phyloP scores from a whole-genome alignment of 1,140 invertebrate genomes.

The Euura lappo region DNA sequence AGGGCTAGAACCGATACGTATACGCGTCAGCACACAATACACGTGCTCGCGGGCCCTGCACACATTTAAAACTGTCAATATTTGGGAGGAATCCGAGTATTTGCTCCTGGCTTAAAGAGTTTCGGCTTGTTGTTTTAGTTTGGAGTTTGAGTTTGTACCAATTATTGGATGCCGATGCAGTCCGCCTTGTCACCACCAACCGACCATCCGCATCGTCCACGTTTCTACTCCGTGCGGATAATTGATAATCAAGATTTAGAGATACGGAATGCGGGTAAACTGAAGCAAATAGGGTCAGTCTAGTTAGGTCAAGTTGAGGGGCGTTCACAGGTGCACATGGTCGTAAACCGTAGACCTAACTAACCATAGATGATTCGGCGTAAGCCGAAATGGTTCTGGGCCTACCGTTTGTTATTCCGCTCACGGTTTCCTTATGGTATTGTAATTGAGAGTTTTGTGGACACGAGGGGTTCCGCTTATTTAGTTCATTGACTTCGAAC shows the following conservation, averaged over 20 bases:
- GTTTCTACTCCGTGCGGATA: too few relatives aligned
- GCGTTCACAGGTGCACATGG: neutral
- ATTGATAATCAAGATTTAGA: too few relatives aligned
- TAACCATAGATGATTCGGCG: neutral
- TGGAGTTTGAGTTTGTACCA: conserved; percentile 8
- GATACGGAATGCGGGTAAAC: neutral
- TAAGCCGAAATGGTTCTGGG: neutral
- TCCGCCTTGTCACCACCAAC: neutral
- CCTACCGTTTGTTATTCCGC: neutral
- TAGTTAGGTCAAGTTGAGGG: neutral
- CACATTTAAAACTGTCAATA: conserved; percentile 13
- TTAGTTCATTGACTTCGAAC: conserved; percentile 1
- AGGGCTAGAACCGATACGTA: conserved; percentile 30
- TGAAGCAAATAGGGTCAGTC: neutral
- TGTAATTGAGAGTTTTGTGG: conserved; percentile 1
- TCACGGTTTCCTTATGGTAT: conserved; percentile 5
- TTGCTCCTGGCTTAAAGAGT: conserved; percentile 9
- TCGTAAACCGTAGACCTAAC: neutral
- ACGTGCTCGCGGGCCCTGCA: conserved; percentile 29
- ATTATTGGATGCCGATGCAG: neutral
- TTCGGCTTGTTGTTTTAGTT: conserved; percentile 1
- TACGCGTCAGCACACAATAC: conserved; percentile 31
- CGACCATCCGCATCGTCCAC: too few relatives aligned
- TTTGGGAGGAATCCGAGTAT: neutral
- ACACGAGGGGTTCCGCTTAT: neutral